Evolutionary conservation across 1,140 invertebrate species (phyloP), one percentile per base, ranked within the genome.

Genomic region (Diorhabda sublineata): DNA sequence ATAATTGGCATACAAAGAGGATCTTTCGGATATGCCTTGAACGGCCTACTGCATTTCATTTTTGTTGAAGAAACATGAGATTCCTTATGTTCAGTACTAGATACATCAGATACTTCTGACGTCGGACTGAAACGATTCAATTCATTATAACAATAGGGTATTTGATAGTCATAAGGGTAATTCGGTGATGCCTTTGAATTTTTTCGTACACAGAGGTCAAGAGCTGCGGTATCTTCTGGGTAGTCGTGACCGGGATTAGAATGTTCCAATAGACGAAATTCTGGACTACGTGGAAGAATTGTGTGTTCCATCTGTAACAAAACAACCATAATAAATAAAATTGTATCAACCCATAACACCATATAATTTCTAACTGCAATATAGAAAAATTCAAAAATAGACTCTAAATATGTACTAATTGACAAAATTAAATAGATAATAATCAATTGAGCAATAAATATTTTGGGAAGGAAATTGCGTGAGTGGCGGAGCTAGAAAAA

Each of bases 21-120:
- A 41, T 67, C 58, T 41, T 66, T 67, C 42, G 65, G 42, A 43
- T 67, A 67, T 2, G 45, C 44, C 42, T 67, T 67, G 65, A 67
- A 67, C 5, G 65, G 65, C 45, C 57, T 67, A 4, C 44, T 67
- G 43, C 58, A 42, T 11, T 59, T 59, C 4, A 26, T 5, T 41
- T 61, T 61, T 42, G 42, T 42, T 52, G 47, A 52, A 45, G 6
- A 6, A 4, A 57, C 9, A 11, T 44, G 45, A 3, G 9, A 8
- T 5, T 26, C 45, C 5, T 56, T 57, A 2, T 52, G 11, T 42
- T 60, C 65, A 45, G 65, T 59, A 43, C 58, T 67, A 11, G 65
- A 60, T 3, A 61, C 45, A 8, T 67, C 65, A 3, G 65, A 63
- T 26, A 44, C 58, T 9, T 67, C 65, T 45, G 65, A 59, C 43